Conservation (phyloP, 2,797 vertebrate genomes). For the Bryconaethiops microstoma region DNA sequence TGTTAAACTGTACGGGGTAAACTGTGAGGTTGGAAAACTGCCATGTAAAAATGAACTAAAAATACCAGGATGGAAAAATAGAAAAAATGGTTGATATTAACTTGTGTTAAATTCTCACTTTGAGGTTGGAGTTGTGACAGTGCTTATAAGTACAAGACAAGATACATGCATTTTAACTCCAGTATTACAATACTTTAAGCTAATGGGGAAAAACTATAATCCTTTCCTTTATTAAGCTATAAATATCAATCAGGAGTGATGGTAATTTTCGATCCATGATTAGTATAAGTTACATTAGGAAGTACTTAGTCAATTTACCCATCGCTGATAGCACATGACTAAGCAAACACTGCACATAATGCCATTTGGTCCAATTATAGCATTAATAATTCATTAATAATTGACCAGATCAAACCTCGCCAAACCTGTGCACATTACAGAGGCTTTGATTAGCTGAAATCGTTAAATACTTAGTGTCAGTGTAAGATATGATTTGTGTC, state of each 20-base stretch:
- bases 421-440: slow-evolving; percentile 51
- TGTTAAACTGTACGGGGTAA: too few species aligned
- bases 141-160: neutral
- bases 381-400: slow-evolving; percentile 61
- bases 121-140: neutral
- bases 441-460: slow-evolving; percentile 56
- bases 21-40: too few species aligned
- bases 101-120: too few species aligned
- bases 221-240: neutral
- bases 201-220: neutral
- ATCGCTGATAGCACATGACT: slow-evolving; percentile 43
- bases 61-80: too few species aligned
- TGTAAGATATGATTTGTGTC: slow-evolving; percentile 50
- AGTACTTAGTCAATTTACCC: slow-evolving; percentile 38
- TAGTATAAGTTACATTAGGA: slow-evolving; percentile 27
- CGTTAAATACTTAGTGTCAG: slow-evolving; percentile 54
- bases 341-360: slow-evolving; percentile 37
- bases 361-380: slow-evolving; percentile 54
- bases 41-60: too few species aligned
- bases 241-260: neutral
- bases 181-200: neutral
- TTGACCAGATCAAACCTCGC: slow-evolving; percentile 53
- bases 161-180: neutral
- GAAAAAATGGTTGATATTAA: too few species aligned
- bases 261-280: slow-evolving; percentile 8